Evolutionary conservation across 2,888 invertebrate genomes (phyloP).

Genomic region (Branchipolynoe longqiensis): DNA sequence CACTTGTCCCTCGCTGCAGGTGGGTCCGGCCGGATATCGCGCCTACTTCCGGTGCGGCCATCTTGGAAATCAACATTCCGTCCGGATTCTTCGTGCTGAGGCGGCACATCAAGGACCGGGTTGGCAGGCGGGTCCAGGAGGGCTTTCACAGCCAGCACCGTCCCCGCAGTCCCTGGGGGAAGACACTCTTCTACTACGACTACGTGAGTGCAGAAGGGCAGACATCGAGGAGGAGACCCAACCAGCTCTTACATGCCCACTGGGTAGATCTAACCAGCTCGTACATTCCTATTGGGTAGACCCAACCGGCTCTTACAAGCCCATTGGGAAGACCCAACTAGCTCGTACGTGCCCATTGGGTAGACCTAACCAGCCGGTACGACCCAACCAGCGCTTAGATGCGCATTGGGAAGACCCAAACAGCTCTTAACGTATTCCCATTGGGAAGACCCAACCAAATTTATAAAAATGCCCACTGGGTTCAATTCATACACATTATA

Average conservation of each 20-base stretch:
- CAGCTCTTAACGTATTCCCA: too few species aligned
- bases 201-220: conserved; percentile 55
- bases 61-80: conserved; percentile 62
- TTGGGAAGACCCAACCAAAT: too few species aligned
- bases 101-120: not conserved
- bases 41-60: conserved; percentile 54
- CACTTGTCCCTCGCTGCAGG: conserved; percentile 38
- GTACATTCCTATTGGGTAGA: not conserved
- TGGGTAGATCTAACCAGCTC: not conserved
- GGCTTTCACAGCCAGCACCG: not conserved
- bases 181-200: conserved; percentile 63
- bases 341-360: not conserved
- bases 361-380: too few species aligned
- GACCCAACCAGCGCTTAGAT: too few species aligned
- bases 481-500: too few species aligned
- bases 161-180: conserved; percentile 53
- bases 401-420: too few species aligned
- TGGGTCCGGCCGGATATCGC: conserved; percentile 62
- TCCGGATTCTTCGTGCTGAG: conserved; percentile 63
- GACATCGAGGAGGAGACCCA: too few species aligned
- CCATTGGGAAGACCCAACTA: not conserved
- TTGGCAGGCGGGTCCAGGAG: too few species aligned
- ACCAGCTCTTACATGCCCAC: too few species aligned
- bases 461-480: too few species aligned
- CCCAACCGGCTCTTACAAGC: not conserved